Evolutionary conservation across 2,113 vertebrate genomes (phyloP).

Genomic region (Pollimyrus isidori): DNA sequence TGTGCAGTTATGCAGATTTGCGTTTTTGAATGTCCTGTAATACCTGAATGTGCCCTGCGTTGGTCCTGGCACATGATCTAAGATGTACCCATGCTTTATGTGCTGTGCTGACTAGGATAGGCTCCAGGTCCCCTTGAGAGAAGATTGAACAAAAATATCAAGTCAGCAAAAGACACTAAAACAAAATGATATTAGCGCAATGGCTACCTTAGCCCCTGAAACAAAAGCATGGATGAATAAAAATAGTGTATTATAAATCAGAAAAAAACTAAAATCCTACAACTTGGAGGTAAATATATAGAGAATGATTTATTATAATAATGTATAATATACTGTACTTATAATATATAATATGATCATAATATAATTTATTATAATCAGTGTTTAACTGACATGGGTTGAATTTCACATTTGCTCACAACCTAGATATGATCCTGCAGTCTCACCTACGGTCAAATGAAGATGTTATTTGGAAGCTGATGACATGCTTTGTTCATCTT

Average conservation of each 20-base stretch:
- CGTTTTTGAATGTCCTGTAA: background rate
- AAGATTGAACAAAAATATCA: background rate
- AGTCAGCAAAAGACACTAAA: background rate
- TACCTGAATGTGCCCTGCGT: background rate
- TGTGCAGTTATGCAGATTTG: background rate
- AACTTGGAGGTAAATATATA: background rate
- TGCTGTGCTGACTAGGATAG: background rate
- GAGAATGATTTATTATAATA: background rate
- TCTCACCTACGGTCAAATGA: background rate
- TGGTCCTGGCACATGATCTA: background rate
- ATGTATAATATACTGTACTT: no score
- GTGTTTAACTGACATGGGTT: background rate
- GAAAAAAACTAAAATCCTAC: background rate
- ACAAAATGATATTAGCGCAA: background rate
- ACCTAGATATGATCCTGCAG: background rate
- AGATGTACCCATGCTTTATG: background rate
- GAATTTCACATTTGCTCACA: background rate
- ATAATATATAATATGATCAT: no score
- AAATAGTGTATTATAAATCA: background rate
- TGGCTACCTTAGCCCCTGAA: background rate
- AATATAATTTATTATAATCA: background rate
- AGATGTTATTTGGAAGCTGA: background rate
- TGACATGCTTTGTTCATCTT: background rate
- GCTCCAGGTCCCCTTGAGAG: background rate
- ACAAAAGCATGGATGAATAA: background rate